Evolutionary conservation across 2,113 vertebrate species (phyloP).

Genomic region (Ictalurus furcatus): DNA sequence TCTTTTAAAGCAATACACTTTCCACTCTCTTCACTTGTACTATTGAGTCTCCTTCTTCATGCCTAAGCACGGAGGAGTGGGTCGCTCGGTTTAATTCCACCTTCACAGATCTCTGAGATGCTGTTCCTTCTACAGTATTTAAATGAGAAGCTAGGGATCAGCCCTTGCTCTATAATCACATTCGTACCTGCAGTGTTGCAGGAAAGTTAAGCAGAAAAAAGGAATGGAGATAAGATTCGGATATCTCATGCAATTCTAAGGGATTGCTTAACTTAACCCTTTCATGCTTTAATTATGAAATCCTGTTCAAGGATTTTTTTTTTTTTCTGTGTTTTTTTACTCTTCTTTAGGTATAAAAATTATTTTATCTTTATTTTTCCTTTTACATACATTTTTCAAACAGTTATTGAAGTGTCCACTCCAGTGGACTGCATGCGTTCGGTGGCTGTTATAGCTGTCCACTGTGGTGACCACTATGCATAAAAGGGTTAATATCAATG

Average conservation of each 20-base stretch:
- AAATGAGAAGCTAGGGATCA: neutral
- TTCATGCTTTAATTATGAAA: too few species aligned
- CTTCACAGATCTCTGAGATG: neutral
- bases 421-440: too few species aligned
- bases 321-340: too few species aligned
- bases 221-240: neutral
- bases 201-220: neutral
- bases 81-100: neutral
- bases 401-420: too few species aligned
- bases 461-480: too few species aligned
- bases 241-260: neutral
- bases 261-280: neutral
- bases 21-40: neutral
- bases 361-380: too few species aligned
- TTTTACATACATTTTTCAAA: too few species aligned
- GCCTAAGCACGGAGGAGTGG: neutral
- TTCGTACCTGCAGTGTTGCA: neutral
- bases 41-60: neutral
- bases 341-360: too few species aligned
- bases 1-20: neutral
- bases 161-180: neutral
- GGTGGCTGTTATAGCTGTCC: too few species aligned
- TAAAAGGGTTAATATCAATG: too few species aligned
- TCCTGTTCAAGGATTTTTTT: too few species aligned
- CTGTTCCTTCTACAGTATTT: neutral